A percentile compares a stretch with the other conserved stretches of the same genome.
phyloP scores from a whole-genome alignment of 2,113 vertebrate genomes.

The Canis aureus region DNA sequence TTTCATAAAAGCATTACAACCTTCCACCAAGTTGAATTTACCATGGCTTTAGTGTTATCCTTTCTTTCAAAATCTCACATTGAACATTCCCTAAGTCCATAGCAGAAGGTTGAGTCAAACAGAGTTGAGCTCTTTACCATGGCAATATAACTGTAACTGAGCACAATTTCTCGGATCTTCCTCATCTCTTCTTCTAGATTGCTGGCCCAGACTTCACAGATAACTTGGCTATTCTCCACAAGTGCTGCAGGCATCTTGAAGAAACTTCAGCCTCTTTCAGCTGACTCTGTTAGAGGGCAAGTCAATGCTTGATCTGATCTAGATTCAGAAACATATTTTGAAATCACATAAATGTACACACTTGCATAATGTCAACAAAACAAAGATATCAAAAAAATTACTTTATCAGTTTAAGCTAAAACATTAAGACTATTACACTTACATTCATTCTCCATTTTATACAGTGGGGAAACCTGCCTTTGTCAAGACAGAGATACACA shows the following conservation, averaged over 20 bases:
- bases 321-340: slow-evolving; percentile 62
- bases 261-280: slow-evolving; percentile 54
- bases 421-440: slow-evolving; percentile 20
- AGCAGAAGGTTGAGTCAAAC: neutral
- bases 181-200: slow-evolving; percentile 99
- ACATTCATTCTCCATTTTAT: slow-evolving; percentile 19
- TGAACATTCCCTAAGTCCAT: neutral
- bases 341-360: slow-evolving; percentile 20
- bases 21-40: neutral
- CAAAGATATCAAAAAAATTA: slow-evolving; percentile 47
- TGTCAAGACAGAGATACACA: neutral
- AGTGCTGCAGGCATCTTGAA: slow-evolving; percentile 98
- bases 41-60: neutral
- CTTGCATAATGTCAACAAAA: neutral
- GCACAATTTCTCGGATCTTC: slow-evolving; percentile 97
- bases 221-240: slow-evolving; percentile 98
- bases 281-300: slow-evolving; percentile 13
- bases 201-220: slow-evolving; percentile 99
- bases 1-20: slow-evolving; percentile 27
- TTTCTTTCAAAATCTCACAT: slow-evolving; percentile 13
- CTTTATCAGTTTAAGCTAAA: slow-evolving; percentile 44
- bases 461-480: neutral
- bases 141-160: slow-evolving; percentile 98
- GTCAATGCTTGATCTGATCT: slow-evolving; percentile 32
- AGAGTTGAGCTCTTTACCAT: slow-evolving; percentile 90